Evolutionary conservation across 2,888 invertebrate genomes (phyloP).

Genomic region (Synergus umbraculus): DNA sequence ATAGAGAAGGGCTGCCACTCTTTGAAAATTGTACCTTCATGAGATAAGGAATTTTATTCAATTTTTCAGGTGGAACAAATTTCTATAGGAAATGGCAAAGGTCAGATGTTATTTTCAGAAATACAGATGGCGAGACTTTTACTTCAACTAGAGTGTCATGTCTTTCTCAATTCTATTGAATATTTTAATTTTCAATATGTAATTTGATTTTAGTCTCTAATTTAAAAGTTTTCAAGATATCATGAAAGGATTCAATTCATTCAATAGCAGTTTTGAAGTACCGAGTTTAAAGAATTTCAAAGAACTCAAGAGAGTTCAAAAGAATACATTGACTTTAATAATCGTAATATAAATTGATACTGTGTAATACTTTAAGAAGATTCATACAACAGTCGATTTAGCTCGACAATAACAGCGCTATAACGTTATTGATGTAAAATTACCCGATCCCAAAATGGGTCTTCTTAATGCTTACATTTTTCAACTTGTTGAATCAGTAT

Average conservation of each 20-base stretch:
- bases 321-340: too few relatives aligned
- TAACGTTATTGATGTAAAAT: constrained; percentile 26
- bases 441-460: neutral
- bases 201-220: too few relatives aligned
- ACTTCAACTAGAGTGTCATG: too few relatives aligned
- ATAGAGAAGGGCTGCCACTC: neutral
- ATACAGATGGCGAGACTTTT: neutral
- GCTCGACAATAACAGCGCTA: neutral
- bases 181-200: too few relatives aligned
- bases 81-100: neutral
- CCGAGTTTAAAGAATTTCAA: too few relatives aligned
- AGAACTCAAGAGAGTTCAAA: too few relatives aligned
- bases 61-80: constrained; percentile 13
- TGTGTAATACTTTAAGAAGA: neutral
- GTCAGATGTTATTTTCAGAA: too few relatives aligned
- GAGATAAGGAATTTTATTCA: constrained; percentile 24
- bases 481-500: constrained; percentile 35
- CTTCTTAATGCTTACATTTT: constrained; percentile 6
- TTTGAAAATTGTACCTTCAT: constrained; percentile 29
- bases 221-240: too few relatives aligned
- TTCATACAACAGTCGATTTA: constrained; percentile 7
- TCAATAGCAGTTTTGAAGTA: too few relatives aligned
- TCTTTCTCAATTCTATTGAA: too few relatives aligned
- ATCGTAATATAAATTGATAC: too few relatives aligned
- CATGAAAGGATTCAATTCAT: too few relatives aligned